Evolutionary conservation across 2,888 invertebrate genomes (phyloP), one percentile per base, ranked within the genome.

Genomic region (Coecobrya sp.): DNA sequence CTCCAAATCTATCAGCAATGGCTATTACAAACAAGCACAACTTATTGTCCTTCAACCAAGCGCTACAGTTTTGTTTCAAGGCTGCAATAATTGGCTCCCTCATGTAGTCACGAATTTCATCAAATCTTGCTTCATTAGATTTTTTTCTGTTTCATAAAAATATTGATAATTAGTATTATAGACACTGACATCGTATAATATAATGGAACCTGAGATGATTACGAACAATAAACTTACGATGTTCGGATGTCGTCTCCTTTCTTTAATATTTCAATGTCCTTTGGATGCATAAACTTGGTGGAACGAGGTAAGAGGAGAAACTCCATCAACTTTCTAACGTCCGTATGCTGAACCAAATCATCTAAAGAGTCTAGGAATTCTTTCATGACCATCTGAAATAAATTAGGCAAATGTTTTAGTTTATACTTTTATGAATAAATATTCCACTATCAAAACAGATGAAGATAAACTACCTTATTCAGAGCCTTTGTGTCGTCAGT

Each of bases 241-340:
- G 91, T 91, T 65, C 91, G 76, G 10, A 91, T 25, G 11, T 49
- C 22, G 45, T 91, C 91, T 16, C 91, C 91, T 36, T 79, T 45
- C 16, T 30, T 10, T 16, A 91, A 36, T 27, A 86, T 65, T 16
- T 62, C 86, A 25, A 91, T 86, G 1, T 91, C 91, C 27, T 68
- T 86, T 1, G 91, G 91, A 36, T 91, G 91, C 81, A 86, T 65
- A 19, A 91, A 86, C 27, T 91, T 91, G 13, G 91, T 91, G 4
- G 86, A 86, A 25, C 91, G 76, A 22, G 86, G 91, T n/a, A 65
- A 7, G 5, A 91, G 62, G 2, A 91, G 59, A 27, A 91, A 91
- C 62, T 91, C 91, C 49, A 91, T n/a, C 42, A 91, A 27, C 65
- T 91, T 91, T 22, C 79, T 76, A 0, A 65, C 86, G 1, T 91